Conservation (phyloP, 2,888 invertebrate species). For the Venustoraphidia nigricollis region DNA sequence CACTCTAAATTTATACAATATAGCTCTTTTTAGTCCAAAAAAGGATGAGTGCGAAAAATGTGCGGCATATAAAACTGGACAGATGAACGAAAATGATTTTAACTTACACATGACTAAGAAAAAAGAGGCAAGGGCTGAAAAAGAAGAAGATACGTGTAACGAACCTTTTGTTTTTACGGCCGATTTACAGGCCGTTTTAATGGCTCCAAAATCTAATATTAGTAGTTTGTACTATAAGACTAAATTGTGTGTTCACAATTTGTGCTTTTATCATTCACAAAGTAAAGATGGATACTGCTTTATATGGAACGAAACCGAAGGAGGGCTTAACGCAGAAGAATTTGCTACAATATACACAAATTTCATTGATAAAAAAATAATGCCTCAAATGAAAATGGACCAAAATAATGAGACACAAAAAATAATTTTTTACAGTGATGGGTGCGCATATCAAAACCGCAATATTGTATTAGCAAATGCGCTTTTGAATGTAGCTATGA, state of each 20-base stretch:
- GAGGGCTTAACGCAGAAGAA: slow-evolving; percentile 9
- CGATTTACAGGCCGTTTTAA: slow-evolving; percentile 14
- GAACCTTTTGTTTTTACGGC: slow-evolving; percentile 11
- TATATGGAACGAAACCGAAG: slow-evolving; percentile 11
- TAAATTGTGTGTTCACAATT: slow-evolving; percentile 12
- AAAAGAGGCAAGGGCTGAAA: slow-evolving; percentile 13
- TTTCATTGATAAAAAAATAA: slow-evolving; percentile 5
- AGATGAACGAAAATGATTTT: slow-evolving; percentile 10
- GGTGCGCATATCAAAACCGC: slow-evolving; percentile 3
- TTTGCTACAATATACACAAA: slow-evolving; percentile 5
- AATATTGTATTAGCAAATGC: slow-evolving; percentile 14
- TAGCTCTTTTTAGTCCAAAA: slow-evolving; percentile 12
- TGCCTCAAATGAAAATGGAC: neutral
- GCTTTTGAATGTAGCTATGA: slow-evolving; percentile 12
- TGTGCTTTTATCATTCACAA: slow-evolving; percentile 8
- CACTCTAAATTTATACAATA: slow-evolving; percentile 6
- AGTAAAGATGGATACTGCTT: slow-evolving; percentile 9
- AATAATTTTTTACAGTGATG: slow-evolving; percentile 2
- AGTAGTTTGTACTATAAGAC: slow-evolving; percentile 12
- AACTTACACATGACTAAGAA: slow-evolving; percentile 11
- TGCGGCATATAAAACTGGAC: slow-evolving; percentile 11
- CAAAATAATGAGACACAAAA: neutral
- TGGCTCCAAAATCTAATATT: slow-evolving; percentile 12
- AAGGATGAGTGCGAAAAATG: slow-evolving; percentile 15
- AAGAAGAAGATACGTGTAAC: slow-evolving; percentile 13